These are phyloP conservation scores for Chloroclystis v-ata DNA, from an alignment of 2,888 invertebrate genomes.

Conservation along the genomic window DNA sequence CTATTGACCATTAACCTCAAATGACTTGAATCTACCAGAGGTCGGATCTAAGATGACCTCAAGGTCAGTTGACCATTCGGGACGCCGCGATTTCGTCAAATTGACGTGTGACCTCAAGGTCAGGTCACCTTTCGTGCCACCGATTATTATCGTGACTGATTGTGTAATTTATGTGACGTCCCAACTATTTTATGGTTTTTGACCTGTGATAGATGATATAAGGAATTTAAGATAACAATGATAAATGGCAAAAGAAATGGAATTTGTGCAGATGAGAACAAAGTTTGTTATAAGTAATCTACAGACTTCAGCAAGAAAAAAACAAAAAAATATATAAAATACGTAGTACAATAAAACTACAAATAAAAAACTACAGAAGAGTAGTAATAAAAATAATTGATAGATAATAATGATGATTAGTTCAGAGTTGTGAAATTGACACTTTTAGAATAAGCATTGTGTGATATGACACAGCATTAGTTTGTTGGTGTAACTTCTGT, in stretches of 20 bases:
- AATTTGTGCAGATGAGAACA: background rate
- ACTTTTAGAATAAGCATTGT: slow-evolving; percentile 22
- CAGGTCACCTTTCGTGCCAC: too few species aligned
- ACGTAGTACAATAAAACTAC: background rate
- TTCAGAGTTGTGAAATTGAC: slow-evolving; percentile 12
- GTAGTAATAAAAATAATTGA: background rate
- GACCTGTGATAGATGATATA: slow-evolving; percentile 8
- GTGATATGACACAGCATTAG: slow-evolving; percentile 18
- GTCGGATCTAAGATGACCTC: background rate
- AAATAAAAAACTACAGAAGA: background rate
- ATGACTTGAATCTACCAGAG: too few species aligned
- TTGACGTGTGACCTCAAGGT: background rate
- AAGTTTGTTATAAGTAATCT: slow-evolving; percentile 6
- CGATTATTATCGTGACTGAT: slow-evolving; percentile 3
- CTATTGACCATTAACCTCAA: too few species aligned
- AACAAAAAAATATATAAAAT: background rate
- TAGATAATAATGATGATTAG: background rate
- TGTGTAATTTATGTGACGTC: slow-evolving; percentile 15
- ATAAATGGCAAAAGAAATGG: background rate
- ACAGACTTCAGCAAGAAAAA: background rate
- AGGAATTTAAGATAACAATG: background rate
- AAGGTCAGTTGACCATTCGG: background rate
- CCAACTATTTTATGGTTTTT: slow-evolving; percentile 11
- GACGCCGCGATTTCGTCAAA: too few species aligned
- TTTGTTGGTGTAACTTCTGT: slow-evolving; percentile 20